Evolutionary conservation across 2,797 vertebrate genomes (phyloP), one percentile per base, ranked within the genome.

Genomic region (Xerus rutilus): DNA sequence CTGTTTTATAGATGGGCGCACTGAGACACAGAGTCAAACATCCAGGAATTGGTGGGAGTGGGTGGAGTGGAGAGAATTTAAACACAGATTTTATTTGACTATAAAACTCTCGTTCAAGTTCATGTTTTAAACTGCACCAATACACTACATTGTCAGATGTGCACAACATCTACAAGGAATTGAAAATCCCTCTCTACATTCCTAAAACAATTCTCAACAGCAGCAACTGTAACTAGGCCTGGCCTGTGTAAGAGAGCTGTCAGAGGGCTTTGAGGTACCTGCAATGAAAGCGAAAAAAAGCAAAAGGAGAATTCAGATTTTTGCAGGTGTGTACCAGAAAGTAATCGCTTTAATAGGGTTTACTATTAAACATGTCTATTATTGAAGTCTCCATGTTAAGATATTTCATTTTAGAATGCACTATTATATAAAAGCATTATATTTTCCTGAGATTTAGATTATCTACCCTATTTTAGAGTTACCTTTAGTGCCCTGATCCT

Each of bases 391-490:
- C 21, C 39, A 62, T 45, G 39, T 47, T 67, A 28, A 86, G 52
- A 32, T 12, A 92, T 87, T 91, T 52, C 70, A 23, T 62, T 77
- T 84, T 89, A 93, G 76, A 88, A 79, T 57, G 4, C 15, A 86
- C n/a, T 89, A 73, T 94, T 52, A 91, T 70, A 96, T 90, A 76
- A 64, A 77, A 52, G 21, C 17, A 91, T 39, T 95, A n/a, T 7
- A 47, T 88, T 82, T 96, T 94, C 39, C 70, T 49, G 47, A 94
- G 18, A 84, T 89, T 91, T 95, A 93, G 39, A 79, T 89, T 86
- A 81, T 3, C 23, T 45, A 82, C 20, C 12, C 3, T 86, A 62
- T 12, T 62, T 59, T n/a, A 11, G 43, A 89, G 30, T 11, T n/a
- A 20, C 11, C 9, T 3, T 1, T 8, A 39, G 65, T 89, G 14